Evolutionary conservation across 2,113 vertebrate genomes (phyloP).

Genomic region (Eulemur macaco): DNA sequence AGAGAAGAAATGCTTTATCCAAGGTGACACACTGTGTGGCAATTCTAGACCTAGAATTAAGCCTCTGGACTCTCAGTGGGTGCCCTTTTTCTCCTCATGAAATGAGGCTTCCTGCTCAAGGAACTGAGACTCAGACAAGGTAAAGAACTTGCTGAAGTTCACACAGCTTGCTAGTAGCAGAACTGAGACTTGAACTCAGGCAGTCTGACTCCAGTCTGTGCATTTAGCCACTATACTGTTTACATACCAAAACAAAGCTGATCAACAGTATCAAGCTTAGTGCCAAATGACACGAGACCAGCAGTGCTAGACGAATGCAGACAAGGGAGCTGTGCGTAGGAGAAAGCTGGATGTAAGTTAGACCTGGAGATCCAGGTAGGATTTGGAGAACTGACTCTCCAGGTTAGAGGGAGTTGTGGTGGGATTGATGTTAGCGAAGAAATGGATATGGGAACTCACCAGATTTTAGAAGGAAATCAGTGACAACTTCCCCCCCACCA

Average conservation of each 20-base stretch:
- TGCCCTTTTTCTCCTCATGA: not conserved
- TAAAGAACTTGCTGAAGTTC: not conserved
- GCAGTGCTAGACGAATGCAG: not conserved
- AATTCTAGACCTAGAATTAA: conserved; percentile 3
- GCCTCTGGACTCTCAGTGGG: not conserved
- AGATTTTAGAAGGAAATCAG: not conserved
- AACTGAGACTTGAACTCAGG: not conserved
- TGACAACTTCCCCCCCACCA: not conserved
- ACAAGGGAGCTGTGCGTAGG: not conserved
- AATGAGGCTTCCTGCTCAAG: conserved; percentile 33
- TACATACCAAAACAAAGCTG: not conserved
- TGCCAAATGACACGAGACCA: not conserved
- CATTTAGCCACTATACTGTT: not conserved
- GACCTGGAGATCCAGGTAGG: not conserved
- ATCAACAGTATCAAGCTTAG: not conserved
- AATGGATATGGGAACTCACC: not conserved
- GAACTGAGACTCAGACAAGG: not conserved
- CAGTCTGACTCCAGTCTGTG: not conserved
- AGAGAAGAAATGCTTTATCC: not conserved
- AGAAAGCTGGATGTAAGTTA: not conserved
- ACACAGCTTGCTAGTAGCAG: not conserved
- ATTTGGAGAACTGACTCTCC: not conserved
- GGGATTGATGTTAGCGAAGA: not conserved
- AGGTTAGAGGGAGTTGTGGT: not conserved
- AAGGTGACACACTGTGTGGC: not conserved